These are phyloP conservation scores for Halictus ligatus DNA, from an alignment of 2,888 invertebrate genomes.

Conservation along the genomic window DNA sequence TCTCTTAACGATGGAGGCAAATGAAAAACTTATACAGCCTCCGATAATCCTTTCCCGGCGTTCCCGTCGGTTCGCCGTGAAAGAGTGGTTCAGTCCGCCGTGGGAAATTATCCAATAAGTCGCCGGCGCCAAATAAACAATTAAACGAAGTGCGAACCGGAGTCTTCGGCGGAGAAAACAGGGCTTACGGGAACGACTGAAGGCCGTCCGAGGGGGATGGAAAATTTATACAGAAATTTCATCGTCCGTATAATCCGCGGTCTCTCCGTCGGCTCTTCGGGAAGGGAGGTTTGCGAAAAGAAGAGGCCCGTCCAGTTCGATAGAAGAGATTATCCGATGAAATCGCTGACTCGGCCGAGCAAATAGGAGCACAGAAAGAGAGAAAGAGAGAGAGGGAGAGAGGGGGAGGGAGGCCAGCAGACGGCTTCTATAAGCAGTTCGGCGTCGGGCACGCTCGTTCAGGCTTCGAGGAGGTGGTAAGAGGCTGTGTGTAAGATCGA, in stretches of 20 bases:
- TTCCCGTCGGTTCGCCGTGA: background rate
- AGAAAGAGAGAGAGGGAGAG: background rate
- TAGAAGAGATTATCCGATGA: slow-evolving; percentile 51
- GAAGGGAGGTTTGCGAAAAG: background rate
- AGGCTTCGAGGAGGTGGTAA: slow-evolving; percentile 61
- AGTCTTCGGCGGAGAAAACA: background rate
- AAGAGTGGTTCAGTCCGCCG: background rate
- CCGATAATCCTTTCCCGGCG: background rate
- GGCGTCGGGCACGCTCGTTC: slow-evolving; percentile 51
- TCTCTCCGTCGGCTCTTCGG: background rate
- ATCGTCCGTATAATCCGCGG: slow-evolving; percentile 29
- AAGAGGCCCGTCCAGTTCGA: slow-evolving; percentile 39
- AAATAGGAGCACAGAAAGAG: slow-evolving; percentile 40
- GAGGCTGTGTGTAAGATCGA: slow-evolving; percentile 65
- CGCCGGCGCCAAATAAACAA: slow-evolving; percentile 2
- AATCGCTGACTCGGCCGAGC: slow-evolving; percentile 52
- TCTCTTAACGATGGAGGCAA: background rate
- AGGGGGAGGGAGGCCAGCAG: background rate
- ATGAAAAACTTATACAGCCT: background rate
- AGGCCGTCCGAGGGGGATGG: background rate
- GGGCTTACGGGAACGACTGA: background rate
- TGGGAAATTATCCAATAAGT: background rate
- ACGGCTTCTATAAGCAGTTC: slow-evolving; percentile 59
- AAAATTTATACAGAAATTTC: slow-evolving; percentile 33
- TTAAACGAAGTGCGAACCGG: background rate